Conservation (phyloP, 2,888 invertebrate species). For the Sisyra terminalis region DNA sequence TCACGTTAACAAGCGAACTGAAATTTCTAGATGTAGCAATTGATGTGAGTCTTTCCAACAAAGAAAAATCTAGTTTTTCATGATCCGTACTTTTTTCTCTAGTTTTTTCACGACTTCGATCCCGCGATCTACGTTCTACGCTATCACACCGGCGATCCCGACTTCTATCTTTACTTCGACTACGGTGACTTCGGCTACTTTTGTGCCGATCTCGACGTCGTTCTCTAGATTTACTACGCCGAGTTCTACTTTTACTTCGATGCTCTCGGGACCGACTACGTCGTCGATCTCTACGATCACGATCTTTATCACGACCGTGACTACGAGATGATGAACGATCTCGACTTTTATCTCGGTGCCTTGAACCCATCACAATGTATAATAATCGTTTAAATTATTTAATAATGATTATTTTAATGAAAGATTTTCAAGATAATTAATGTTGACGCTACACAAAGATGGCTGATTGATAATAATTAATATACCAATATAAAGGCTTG, state of each 20-base stretch:
- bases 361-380: conserved; percentile 30
- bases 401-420: too few relatives aligned
- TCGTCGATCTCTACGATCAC: conserved; percentile 14
- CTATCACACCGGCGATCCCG: conserved; percentile 13
- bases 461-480: too few relatives aligned
- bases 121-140: conserved; percentile 14
- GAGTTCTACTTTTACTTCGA: conserved; percentile 12
- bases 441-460: too few relatives aligned
- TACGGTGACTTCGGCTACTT: conserved; percentile 14
- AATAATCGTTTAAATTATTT: background rate
- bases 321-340: conserved; percentile 26
- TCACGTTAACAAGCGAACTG: conserved; percentile 27
- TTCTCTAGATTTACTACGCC: conserved; percentile 19
- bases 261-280: conserved; percentile 12
- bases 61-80: conserved; percentile 26
- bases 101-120: conserved; percentile 22
- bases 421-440: too few relatives aligned
- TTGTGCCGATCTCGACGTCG: conserved; percentile 21
- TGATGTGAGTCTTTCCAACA: conserved; percentile 31
- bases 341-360: conserved; percentile 34
- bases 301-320: conserved; percentile 11
- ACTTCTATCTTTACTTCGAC: conserved; percentile 13
- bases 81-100: conserved; percentile 18
- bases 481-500: too few relatives aligned
- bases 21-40: conserved; percentile 32